Base-by-base conservation (phyloP, 2,888 invertebrate genomes). In the Candidula unifasciata region DNA sequence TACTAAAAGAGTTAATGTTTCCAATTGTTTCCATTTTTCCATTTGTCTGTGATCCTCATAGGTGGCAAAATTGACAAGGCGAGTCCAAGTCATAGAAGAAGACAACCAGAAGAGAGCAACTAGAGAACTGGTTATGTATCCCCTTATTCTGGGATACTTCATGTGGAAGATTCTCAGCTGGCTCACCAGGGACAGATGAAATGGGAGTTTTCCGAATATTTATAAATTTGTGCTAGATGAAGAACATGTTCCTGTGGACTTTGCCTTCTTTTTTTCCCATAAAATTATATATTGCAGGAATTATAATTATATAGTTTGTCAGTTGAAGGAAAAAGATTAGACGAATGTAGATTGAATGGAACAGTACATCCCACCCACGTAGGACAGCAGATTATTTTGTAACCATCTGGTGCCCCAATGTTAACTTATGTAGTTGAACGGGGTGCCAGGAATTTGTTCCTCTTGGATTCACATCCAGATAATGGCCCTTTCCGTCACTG, bases 71-170 rank as follows among this genome's bases (percentile, higher is more conserved):
- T 93, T 98, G 87, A 97, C 97, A 93, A 95, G 97, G 77, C 96
- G 98, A 35, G 96, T 98, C 13, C 96, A 97, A 95, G 96, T 96
- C 8, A 95, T 98, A 87, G 98, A 98, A 94, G 95, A 97, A 87
- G 97, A 97, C 91, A 96, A 96, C 92, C 95, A 96, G 89, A 96
- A 96, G 92, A 95, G 97, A 85, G 96, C 97, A 90, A 97, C 97
- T 92, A 96, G 97, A 89, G 98, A 98, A 92, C 96, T 97, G 92
- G 95, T 97, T 90, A 95, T 97, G 77, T 97, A 97, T 92, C 96
- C 97, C 85, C 94, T 97, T 89, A 96, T 97, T 52, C 95, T 97
- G 90, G 96, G 97, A 44, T 98, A 97, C 94, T 95, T 97, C 93
- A 94, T 97, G 89, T 95, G 97, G 89, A 97, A 97, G 95, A 95